Percentiles rank a stretch among this genome's conserved stretches.
Evolutionary conservation across 2,113 vertebrate species (phyloP).

Genomic region (Harpagus bidentatus): DNA sequence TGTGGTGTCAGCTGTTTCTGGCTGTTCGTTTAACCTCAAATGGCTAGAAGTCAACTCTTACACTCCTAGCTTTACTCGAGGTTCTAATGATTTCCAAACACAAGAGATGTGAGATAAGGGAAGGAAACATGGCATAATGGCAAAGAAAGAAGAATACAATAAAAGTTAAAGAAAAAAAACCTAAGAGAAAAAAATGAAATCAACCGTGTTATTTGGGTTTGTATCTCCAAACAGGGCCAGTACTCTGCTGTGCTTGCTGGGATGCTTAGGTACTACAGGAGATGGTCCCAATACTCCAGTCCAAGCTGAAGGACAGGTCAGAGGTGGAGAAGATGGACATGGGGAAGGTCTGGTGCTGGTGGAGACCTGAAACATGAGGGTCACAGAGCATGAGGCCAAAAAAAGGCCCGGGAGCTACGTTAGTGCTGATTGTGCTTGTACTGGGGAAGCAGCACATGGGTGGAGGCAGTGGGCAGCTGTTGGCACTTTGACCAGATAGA

Average conservation of each 20-base stretch:
- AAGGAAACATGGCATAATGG: background rate
- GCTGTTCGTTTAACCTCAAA: background rate
- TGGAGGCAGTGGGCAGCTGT: background rate
- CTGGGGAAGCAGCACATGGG: background rate
- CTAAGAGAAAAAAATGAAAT: background rate
- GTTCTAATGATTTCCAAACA: background rate
- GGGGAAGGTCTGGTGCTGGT: background rate
- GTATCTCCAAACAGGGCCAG: background rate
- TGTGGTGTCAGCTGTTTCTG: background rate
- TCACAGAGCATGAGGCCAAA: background rate
- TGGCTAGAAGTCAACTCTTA: background rate
- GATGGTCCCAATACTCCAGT: background rate
- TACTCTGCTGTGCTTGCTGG: background rate
- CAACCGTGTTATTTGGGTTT: background rate
- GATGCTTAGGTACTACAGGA: background rate
- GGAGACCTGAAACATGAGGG: background rate
- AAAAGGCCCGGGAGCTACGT: background rate
- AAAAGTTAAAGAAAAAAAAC: background rate
- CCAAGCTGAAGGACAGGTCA: background rate
- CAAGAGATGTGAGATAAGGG: background rate
- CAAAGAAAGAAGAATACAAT: background rate
- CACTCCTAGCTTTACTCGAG: background rate
- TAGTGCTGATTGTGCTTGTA: background rate
- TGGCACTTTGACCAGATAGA: background rate
- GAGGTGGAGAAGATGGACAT: background rate